Conservation (phyloP, 2,888 invertebrate genomes). For the Lepidonotus clava region DNA sequence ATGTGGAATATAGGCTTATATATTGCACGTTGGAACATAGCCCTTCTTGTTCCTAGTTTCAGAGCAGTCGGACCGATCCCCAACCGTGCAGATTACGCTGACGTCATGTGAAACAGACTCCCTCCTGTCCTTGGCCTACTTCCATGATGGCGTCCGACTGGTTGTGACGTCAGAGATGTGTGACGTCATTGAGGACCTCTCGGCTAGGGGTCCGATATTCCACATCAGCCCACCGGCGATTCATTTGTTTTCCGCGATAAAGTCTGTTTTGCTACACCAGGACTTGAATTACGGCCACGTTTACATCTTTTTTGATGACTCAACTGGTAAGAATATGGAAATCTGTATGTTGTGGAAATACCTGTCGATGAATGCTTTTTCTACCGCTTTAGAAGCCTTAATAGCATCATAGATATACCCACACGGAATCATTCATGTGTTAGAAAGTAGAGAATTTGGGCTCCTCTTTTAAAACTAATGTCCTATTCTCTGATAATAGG, state of each 20-base stretch:
- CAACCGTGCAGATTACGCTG: neutral
- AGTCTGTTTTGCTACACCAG: neutral
- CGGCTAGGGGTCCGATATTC: neutral
- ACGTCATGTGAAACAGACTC: neutral
- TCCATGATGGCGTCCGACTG: neutral
- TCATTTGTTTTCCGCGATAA: neutral
- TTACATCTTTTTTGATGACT: neutral
- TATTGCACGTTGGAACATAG: too few species aligned
- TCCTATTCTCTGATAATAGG: too few species aligned
- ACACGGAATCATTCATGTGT: too few species aligned
- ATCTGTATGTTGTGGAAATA: too few species aligned
- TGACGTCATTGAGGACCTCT: neutral
- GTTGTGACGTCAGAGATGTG: neutral
- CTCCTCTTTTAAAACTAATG: too few species aligned
- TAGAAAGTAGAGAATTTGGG: too few species aligned
- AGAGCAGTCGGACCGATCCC: neutral
- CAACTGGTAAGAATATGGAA: neutral
- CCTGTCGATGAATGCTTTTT: too few species aligned
- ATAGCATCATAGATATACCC: too few species aligned
- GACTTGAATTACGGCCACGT: neutral
- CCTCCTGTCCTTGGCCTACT: neutral
- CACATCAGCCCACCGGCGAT: neutral
- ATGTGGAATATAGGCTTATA: too few species aligned
- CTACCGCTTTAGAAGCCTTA: too few species aligned
- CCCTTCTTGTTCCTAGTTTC: too few species aligned